Evolutionary conservation across 2,113 vertebrate species (phyloP), one percentile per base, ranked within the genome.

Genomic region (Bujurquina vittata): DNA sequence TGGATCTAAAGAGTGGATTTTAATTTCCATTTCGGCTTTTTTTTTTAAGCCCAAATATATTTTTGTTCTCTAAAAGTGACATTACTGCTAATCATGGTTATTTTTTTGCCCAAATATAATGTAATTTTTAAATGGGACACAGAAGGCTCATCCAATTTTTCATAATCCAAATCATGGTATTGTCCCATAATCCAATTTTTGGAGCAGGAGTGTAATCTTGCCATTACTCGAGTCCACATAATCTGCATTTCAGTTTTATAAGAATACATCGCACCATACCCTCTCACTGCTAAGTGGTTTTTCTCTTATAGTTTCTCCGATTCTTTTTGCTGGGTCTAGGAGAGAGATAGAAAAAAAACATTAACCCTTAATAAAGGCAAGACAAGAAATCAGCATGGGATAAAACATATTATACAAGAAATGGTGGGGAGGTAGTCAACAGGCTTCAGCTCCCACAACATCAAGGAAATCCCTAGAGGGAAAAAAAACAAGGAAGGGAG

Each of bases 331-430:
- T 14, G 7, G 57, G 55, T 85, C 15, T 63, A n/a, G 18, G 29
- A 83, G 78, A 26, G 77, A 80, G 65, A 35, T 1, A 26, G 23
- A 29, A 67, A 11, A 43, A 23, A 84, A 80, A 69, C 67, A 85
- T 94, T 91, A 91, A 92, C 89, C 91, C 83, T 49, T 80, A 87
- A 89, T 90, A 91, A 86, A 86, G 75, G 63, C 81, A 82, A 78
- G 73, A 31, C 85, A 86, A 2, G 26, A 67, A 87, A 87, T 90
- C 86, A 90, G 89, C 86, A 84, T 80, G 82, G 80, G 72, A 88
- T 84, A 87, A 81, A 86, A 85, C 58, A 79, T 75, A 82, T 92
- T 84, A 86, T 81, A 78, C 86, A 84, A 79, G 79, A 78, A 79
- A 75, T 86, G 85, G 72, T 83, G 75, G 79, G 75, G 86, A 82